phyloP scores from a whole-genome alignment of 2,888 invertebrate species.

The Andrena camellia region DNA sequence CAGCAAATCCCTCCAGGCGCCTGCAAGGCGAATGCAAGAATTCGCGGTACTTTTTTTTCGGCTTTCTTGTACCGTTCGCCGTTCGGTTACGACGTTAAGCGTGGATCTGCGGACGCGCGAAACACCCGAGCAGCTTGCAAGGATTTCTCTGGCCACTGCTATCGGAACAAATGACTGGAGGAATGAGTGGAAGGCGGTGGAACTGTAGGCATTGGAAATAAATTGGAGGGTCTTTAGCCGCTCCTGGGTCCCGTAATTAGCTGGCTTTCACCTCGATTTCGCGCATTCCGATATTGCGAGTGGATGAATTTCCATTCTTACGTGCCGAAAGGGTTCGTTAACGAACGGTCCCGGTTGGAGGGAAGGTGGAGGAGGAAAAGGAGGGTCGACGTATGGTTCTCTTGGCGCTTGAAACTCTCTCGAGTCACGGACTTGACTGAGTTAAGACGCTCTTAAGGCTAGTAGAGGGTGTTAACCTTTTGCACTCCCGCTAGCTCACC shows the following conservation, averaged over 20 bases:
- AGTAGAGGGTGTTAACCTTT: conserved; percentile 81
- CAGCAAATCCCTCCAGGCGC: background rate
- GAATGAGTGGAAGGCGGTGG: too few relatives aligned
- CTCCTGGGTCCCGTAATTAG: background rate
- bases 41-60: too few relatives aligned
- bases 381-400: conserved; percentile 5
- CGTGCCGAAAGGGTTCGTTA: conserved; percentile 9
- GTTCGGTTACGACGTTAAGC: too few relatives aligned
- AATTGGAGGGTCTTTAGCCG: too few relatives aligned
- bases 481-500: conserved; percentile 72
- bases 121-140: too few relatives aligned
- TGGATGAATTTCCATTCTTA: background rate
- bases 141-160: too few relatives aligned
- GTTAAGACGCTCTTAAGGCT: conserved; percentile 76
- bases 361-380: background rate
- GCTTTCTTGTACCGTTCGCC: too few relatives aligned
- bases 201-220: too few relatives aligned
- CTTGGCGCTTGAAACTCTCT: conserved; percentile 63
- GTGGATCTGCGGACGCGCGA: too few relatives aligned
- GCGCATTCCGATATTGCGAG: background rate
- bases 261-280: background rate
- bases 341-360: background rate
- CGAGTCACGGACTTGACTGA: conserved; percentile 76
- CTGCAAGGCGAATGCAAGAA: too few relatives aligned
- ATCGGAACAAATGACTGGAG: too few relatives aligned